Evolutionary conservation across 2,113 vertebrate genomes (phyloP), one percentile per base, ranked within the genome.

Genomic region (Planiliza haematocheilus): DNA sequence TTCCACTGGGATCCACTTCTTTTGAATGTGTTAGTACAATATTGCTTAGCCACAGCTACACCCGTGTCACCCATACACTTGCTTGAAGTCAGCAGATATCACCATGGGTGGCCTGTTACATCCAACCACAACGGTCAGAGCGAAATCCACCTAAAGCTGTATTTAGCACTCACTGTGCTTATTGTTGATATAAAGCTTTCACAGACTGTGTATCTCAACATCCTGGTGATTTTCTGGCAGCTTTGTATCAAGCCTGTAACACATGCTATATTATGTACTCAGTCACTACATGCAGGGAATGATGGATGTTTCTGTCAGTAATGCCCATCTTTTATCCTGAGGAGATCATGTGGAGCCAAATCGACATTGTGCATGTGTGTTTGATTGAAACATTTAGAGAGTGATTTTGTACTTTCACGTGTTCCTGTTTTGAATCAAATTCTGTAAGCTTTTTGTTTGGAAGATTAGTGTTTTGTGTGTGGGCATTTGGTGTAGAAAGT

Each of bases 401-500:
- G 24, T 21, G 55, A 16, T 49, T 14, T 41, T 46, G 43, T 17
- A 10, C 43, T 37, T 60, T 24, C 10, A 56, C 37, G 21, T 36
- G 24, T 55, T 43, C 17, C 24, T 43, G 41, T 70, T 82, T 72
- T 51, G 14, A 48, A 56, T 67, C 36, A 12, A 62, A 2, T 52
- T 5, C 37, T 37, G 24, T 39, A 55, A 14, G 10, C 70, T n/a
- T 55, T 83, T 79, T 84, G 66, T 83, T 77, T 65, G 30, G 38
- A 39, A 61, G 46, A 67, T 79, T 36, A 45, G 41, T 43, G 64
- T 85, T 66, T 61, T 74, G 70, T 84, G 66, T 85, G 81, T 70
- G 70, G 81, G 77, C 81, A 82, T 50, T 69, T 69, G 56, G 60
- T 63, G 57, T 45, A 38, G 60, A 80, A 84, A 76, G 41, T 78